Evolutionary conservation across 2,797 vertebrate genomes (phyloP).

Genomic region (Enteromius viviparus): DNA sequence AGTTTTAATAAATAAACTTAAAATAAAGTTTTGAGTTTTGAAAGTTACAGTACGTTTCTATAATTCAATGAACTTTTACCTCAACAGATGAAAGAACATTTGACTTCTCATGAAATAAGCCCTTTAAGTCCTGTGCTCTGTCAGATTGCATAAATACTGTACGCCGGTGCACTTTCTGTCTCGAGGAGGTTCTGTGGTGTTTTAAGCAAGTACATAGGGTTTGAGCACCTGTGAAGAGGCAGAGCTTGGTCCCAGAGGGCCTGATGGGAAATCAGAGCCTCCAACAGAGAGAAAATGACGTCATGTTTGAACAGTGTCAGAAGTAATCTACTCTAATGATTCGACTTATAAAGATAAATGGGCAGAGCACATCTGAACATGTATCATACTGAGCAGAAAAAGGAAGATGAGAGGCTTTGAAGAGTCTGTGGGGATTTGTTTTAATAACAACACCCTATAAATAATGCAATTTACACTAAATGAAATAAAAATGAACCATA

Average conservation of each 20-base stretch:
- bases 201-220: slow-evolving; percentile 28
- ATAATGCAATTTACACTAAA: neutral
- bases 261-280: slow-evolving; percentile 20
- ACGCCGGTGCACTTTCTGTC: neutral
- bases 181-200: slow-evolving; percentile 17
- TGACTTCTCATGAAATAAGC: neutral
- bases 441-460: slow-evolving; percentile 19
- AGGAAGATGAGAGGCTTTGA: slow-evolving; percentile 26
- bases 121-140: slow-evolving; percentile 27
- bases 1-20: neutral
- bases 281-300: slow-evolving; percentile 44
- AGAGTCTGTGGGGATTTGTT: slow-evolving; percentile 33
- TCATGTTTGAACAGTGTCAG: slow-evolving; percentile 56
- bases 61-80: slow-evolving; percentile 8
- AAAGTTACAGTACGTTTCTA: neutral
- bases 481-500: neutral
- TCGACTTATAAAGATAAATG: slow-evolving; percentile 50
- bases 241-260: slow-evolving; percentile 29
- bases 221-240: slow-evolving; percentile 41
- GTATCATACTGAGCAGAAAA: slow-evolving; percentile 8
- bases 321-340: slow-evolving; percentile 57
- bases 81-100: neutral
- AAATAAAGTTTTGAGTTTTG: slow-evolving; percentile 7
- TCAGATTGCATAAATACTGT: slow-evolving; percentile 33
- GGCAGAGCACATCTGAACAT: slow-evolving; percentile 45